These are phyloP conservation scores for Xanthorhoe spadicearia DNA, from an alignment of 2,888 invertebrate genomes.

Conservation along the genomic window DNA sequence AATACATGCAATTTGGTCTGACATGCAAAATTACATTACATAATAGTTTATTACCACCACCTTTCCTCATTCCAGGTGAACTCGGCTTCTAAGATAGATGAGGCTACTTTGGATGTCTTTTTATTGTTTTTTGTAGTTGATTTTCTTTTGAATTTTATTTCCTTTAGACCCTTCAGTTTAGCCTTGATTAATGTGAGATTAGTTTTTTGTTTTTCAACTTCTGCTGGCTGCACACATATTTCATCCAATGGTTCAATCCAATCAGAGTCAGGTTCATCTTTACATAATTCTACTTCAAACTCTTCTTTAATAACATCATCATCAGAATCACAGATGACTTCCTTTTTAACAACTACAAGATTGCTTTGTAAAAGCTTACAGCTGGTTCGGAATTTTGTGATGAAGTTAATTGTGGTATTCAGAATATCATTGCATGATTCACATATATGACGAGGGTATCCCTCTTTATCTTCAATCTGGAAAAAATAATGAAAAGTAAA, in stretches of 20 bases:
- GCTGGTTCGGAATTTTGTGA: conserved; percentile 65
- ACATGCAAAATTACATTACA: conserved; percentile 7
- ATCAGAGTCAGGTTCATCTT: conserved; percentile 50
- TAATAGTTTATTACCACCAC: conserved; percentile 70
- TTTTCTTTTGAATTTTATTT: conserved; percentile 43
- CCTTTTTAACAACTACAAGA: conserved; percentile 60
- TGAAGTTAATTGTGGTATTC: conserved; percentile 61
- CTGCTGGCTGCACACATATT: conserved; percentile 33
- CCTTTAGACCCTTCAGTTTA: conserved; percentile 37
- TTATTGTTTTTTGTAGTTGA: conserved; percentile 29
- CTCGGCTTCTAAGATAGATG: conserved; percentile 74
- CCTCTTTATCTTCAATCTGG: conserved; percentile 71
- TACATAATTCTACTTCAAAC: conserved; percentile 53
- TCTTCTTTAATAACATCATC: conserved; percentile 38
- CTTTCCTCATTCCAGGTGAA: conserved; percentile 72
- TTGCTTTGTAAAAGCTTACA: conserved; percentile 60
- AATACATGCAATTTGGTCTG: background rate
- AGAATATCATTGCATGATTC: conserved; percentile 60
- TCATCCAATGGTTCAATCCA: conserved; percentile 43
- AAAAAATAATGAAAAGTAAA: conserved; percentile 4
- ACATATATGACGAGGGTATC: conserved; percentile 72
- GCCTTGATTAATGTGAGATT: conserved; percentile 37
- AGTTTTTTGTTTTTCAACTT: conserved; percentile 43
- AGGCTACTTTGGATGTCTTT: conserved; percentile 64
- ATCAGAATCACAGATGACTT: conserved; percentile 47